These are phyloP conservation scores for Pachycephala philippinensis DNA, from an alignment of 2,113 vertebrate genomes.

Conservation along the genomic window DNA sequence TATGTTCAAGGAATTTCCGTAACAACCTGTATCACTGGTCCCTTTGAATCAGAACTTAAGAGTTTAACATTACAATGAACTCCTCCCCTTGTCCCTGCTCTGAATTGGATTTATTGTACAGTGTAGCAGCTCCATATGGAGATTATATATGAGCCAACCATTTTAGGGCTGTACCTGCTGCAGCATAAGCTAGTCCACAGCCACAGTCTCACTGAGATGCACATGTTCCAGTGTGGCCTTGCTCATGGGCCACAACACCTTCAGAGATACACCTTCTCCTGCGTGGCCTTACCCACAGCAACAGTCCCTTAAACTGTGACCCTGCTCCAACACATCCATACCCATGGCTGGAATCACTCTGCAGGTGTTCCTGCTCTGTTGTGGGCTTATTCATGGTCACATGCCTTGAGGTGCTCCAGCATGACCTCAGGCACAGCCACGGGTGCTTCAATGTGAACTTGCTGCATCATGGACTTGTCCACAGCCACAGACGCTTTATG, in stretches of 20 bases:
- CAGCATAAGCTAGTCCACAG: neutral
- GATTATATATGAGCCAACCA: neutral
- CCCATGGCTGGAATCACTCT: neutral
- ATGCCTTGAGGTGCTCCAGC: neutral
- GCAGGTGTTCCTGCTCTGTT: no score
- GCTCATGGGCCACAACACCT: neutral
- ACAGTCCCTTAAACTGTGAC: neutral
- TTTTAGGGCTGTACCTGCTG: neutral
- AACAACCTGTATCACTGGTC: neutral
- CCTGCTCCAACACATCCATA: neutral
- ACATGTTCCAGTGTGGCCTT: fast-evolving
- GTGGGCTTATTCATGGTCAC: neutral
- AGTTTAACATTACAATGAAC: neutral
- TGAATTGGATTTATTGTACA: neutral
- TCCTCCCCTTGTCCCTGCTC: neutral
- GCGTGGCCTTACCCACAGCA: neutral
- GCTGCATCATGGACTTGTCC: neutral
- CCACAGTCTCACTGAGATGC: no score
- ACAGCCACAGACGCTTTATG: neutral
- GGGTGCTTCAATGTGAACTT: neutral
- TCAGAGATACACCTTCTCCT: neutral
- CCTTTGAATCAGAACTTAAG: neutral
- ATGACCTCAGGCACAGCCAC: neutral
- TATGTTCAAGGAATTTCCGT: neutral
- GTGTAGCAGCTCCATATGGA: neutral